Percentiles rank a stretch among this genome's conserved stretches.
Evolutionary conservation across 2,888 invertebrate genomes (phyloP).

Genomic region (Volucella inflata): DNA sequence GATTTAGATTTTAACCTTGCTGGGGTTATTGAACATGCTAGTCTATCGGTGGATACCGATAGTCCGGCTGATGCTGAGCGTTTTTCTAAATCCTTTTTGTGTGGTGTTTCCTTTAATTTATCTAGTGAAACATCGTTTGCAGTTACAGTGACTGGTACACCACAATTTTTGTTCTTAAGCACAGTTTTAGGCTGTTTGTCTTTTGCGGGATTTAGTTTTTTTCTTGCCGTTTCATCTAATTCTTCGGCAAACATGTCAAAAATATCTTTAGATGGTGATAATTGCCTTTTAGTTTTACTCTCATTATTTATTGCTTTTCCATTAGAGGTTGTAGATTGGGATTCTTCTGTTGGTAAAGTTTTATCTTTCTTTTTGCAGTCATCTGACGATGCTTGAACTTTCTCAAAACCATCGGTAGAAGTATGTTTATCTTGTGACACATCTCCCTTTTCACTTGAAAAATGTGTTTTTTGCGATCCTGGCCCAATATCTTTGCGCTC

Average conservation of each 20-base stretch:
- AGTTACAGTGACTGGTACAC: not conserved
- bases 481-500: slow-evolving; percentile 16
- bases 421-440: slow-evolving; percentile 6
- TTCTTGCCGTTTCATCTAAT: slow-evolving; percentile 33
- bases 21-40: not conserved
- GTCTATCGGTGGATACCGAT: not conserved
- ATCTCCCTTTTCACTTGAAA: slow-evolving; percentile 30
- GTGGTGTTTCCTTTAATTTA: not conserved
- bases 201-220: slow-evolving; percentile 21
- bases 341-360: not conserved
- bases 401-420: not conserved
- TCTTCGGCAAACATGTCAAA: slow-evolving; percentile 73
- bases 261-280: not conserved
- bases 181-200: not conserved
- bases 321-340: not conserved
- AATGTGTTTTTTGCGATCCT: slow-evolving; percentile 30
- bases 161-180: not conserved
- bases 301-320: not conserved
- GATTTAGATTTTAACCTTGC: slow-evolving; percentile 1
- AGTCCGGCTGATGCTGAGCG: not conserved
- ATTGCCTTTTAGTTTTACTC: slow-evolving; percentile 15
- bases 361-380: slow-evolving; percentile 6
- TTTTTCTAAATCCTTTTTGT: not conserved
- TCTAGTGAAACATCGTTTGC: slow-evolving; percentile 4
- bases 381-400: not conserved